These are phyloP conservation scores for Aleiodes sp. DNA, from an alignment of 1,140 invertebrate species.

Conservation along the genomic window DNA sequence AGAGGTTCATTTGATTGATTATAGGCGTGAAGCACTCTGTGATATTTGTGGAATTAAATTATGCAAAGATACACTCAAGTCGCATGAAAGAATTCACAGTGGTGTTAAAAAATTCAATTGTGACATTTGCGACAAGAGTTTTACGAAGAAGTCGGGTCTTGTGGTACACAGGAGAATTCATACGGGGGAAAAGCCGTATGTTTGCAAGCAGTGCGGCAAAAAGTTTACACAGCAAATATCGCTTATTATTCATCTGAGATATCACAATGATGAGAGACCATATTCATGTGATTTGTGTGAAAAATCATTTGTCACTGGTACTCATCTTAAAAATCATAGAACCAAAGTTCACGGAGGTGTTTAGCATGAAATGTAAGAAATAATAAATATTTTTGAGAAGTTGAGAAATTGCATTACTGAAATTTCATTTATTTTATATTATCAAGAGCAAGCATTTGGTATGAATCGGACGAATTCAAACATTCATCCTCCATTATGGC, in stretches of 20 bases:
- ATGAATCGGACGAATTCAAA: no score
- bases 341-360: slow-evolving; percentile 44
- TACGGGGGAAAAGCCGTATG: slow-evolving; percentile 54
- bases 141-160: slow-evolving; percentile 70
- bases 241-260: slow-evolving; percentile 64
- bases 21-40: slow-evolving; percentile 39
- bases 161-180: slow-evolving; percentile 71
- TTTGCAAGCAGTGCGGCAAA: slow-evolving; percentile 62
- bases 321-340: slow-evolving; percentile 45
- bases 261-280: slow-evolving; percentile 68
- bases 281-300: slow-evolving; percentile 61
- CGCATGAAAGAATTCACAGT: slow-evolving; percentile 74
- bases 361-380: no score
- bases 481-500: no score
- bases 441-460: no score
- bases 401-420: no score
- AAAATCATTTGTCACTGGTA: slow-evolving; percentile 46
- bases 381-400: no score
- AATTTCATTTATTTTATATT: no score
- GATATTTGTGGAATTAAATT: slow-evolving; percentile 45
- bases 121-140: slow-evolving; percentile 79
- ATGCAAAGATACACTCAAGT: slow-evolving; percentile 71
- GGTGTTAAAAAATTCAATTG: slow-evolving; percentile 83
- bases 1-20: not conserved
- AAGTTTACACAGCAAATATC: slow-evolving; percentile 67